These are phyloP conservation scores for Tetranychus urticae DNA, from an alignment of 1,140 invertebrate genomes.

Conservation along the genomic window DNA sequence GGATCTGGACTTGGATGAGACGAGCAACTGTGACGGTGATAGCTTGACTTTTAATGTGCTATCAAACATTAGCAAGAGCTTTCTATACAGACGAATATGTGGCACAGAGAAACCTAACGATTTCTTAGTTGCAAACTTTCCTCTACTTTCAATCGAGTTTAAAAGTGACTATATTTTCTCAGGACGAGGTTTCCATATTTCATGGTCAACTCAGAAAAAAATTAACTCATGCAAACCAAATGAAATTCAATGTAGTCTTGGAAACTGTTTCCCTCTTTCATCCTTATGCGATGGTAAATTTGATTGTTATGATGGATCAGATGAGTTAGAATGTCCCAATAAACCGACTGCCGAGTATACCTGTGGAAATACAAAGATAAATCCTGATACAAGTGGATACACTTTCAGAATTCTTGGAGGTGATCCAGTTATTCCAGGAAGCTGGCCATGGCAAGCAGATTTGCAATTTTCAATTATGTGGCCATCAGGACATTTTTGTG, in stretches of 20 bases:
- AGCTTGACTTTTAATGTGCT: background rate
- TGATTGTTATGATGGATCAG: constrained; percentile 74
- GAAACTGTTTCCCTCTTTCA: background rate
- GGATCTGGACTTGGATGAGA: background rate
- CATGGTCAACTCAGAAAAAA: background rate
- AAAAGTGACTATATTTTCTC: background rate
- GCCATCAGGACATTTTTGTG: constrained; percentile 3
- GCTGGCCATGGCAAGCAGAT: constrained; percentile 23
- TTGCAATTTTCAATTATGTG: constrained; percentile 1
- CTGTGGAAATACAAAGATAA: background rate
- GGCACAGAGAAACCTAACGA: background rate
- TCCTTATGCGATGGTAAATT: constrained; percentile 56
- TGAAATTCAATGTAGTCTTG: background rate
- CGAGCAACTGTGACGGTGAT: background rate
- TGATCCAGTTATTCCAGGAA: constrained; percentile 13
- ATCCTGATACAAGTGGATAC: background rate
- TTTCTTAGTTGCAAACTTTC: background rate
- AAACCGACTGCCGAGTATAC: background rate
- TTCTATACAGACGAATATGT: background rate
- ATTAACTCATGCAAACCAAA: background rate
- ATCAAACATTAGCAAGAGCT: background rate
- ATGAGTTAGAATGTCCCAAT: constrained; percentile 25
- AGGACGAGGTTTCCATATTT: background rate
- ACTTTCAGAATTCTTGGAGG: constrained; percentile 19
- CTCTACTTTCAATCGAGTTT: background rate